A percentile compares a stretch with the other conserved stretches of the same genome.
These are phyloP conservation scores for Drosophila vallismaia DNA, from an alignment of 2,888 invertebrate species.

Conservation along the genomic window DNA sequence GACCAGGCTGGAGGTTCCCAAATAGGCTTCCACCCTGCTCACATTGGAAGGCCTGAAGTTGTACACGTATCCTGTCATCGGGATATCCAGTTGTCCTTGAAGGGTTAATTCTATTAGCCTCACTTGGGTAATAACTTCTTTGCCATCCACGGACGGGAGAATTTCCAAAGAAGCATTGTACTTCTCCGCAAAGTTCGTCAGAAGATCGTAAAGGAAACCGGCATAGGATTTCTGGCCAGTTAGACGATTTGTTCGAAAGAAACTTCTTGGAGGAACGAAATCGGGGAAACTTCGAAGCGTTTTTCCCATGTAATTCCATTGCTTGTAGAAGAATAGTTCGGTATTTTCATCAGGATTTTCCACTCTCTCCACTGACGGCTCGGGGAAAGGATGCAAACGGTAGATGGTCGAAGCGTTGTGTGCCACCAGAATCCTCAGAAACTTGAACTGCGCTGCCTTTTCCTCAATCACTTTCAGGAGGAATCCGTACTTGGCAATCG, in stretches of 20 bases:
- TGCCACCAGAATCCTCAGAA: slow-evolving; percentile 40
- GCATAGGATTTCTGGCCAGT: slow-evolving; percentile 21
- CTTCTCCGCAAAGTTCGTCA: slow-evolving; percentile 9
- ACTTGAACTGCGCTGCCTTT: slow-evolving; percentile 19
- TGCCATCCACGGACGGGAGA: fast-evolving
- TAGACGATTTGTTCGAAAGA: background rate
- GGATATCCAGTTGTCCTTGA: slow-evolving; percentile 30
- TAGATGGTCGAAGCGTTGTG: background rate
- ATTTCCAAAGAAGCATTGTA: slow-evolving; percentile 40
- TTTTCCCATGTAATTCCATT: slow-evolving; percentile 44
- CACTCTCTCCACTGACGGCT: slow-evolving; percentile 20
- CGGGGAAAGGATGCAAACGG: slow-evolving; percentile 55
- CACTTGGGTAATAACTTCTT: fast-evolving
- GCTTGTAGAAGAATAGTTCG: background rate
- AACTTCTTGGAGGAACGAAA: slow-evolving; percentile 27
- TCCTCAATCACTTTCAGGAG: background rate
- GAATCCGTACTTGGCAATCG: background rate
- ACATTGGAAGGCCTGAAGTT: slow-evolving; percentile 5
- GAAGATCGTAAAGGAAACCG: slow-evolving; percentile 15
- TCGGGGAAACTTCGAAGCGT: slow-evolving; percentile 10
- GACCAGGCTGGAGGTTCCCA: slow-evolving; percentile 11
- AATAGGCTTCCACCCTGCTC: background rate
- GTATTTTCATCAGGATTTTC: background rate
- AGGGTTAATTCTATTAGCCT: background rate
- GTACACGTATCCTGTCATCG: background rate